These are phyloP conservation scores for Tenodera sinensis DNA, from an alignment of 2,888 invertebrate species.

Conservation along the genomic window DNA sequence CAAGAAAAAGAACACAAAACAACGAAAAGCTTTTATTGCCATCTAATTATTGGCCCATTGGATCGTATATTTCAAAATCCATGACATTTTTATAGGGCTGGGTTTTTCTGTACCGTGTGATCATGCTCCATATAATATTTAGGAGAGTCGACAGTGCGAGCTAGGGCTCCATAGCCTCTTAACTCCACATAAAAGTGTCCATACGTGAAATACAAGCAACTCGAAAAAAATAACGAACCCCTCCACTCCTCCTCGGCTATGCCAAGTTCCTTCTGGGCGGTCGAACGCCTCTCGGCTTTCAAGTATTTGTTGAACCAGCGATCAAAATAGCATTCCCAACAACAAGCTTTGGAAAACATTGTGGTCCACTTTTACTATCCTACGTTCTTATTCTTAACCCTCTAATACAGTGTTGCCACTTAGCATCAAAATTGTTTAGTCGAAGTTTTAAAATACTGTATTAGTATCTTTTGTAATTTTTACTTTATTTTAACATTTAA, in stretches of 20 bases:
- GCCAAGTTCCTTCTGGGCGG: background rate
- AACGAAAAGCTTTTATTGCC: conserved; percentile 13
- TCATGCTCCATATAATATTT: conserved; percentile 9
- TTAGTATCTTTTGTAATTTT: no score
- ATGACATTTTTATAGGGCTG: conserved; percentile 13
- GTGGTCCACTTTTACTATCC: no score
- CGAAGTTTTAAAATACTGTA: no score
- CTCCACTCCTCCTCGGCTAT: background rate
- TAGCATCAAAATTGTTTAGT: no score
- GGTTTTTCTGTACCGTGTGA: background rate
- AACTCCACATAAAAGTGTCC: conserved; percentile 11
- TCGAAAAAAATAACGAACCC: background rate
- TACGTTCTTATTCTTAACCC: no score
- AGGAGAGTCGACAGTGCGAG: background rate
- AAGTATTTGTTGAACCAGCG: background rate
- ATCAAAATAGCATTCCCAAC: background rate
- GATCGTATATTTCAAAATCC: conserved; percentile 7
- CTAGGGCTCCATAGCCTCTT: background rate
- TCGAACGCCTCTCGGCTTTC: background rate
- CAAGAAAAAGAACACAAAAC: background rate
- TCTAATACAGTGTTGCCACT: no score
- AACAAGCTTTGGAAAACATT: background rate
- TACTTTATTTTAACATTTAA: no score
- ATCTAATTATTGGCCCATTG: conserved; percentile 11
- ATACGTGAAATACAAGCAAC: background rate